A percentile compares a stretch with the other conserved stretches of the same genome.
Evolutionary conservation across 53 echinoderm and acorn worm genomes (phyloP).

Genomic region (Mesocentrotus franciscanus): DNA sequence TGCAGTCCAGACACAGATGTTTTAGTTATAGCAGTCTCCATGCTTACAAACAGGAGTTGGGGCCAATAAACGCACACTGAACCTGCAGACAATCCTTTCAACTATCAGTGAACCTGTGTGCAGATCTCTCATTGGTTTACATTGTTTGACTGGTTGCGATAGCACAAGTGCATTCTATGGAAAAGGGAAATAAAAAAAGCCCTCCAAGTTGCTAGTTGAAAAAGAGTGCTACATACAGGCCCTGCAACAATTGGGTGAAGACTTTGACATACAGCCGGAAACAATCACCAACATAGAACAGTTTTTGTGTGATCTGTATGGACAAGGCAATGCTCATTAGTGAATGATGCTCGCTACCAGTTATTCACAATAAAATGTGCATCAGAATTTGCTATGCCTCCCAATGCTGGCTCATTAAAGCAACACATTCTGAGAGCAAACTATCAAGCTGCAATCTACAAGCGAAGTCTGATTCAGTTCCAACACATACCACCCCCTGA

Average conservation of each 20-base stretch:
- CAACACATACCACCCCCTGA: background rate
- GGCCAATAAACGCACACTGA: too few species aligned
- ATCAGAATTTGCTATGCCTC: background rate
- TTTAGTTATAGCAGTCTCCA: background rate
- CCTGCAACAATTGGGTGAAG: background rate
- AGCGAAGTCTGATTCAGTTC: background rate
- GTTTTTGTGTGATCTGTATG: background rate
- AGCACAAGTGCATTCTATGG: background rate
- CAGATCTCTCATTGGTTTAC: background rate
- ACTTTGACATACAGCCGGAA: background rate
- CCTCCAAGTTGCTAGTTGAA: background rate
- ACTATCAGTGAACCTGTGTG: background rate
- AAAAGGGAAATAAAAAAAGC: background rate
- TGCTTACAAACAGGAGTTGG: background rate
- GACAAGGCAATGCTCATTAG: background rate
- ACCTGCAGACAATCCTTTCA: background rate
- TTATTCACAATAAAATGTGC: background rate
- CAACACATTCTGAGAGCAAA: background rate
- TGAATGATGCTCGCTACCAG: background rate
- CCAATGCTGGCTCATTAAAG: background rate
- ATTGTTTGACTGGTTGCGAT: background rate
- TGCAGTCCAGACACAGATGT: background rate
- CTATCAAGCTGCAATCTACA: background rate
- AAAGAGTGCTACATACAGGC: background rate
- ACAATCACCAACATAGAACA: background rate